Evolutionary conservation across 2,888 invertebrate genomes (phyloP), one percentile per base, ranked within the genome.

Genomic region (Oasisia sp.): DNA sequence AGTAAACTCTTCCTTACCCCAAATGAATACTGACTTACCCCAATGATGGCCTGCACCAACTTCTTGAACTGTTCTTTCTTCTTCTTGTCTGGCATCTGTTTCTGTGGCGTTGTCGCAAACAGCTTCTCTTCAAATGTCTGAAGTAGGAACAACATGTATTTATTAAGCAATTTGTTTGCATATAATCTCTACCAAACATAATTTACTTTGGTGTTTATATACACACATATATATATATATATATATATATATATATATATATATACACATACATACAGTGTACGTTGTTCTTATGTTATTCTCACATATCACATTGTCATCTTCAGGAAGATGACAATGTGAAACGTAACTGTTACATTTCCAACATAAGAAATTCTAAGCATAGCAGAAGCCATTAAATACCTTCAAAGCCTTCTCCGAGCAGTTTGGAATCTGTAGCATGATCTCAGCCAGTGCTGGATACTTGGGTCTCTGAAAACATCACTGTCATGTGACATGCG

Each of bases 1-100:
- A 14, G 56, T 19, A 27, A 19, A n/a, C 74, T 27, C 19, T 7
- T 27, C 19, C 74, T 74, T 74, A 74, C 74, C 56, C 56, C 56
- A 38, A 56, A 56, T 56, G 56, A 56, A n/a, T 74, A 44, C 56
- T 14, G 8, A 94, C 95, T 94, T 94, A 96, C 96, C 93, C 96
- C 96, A 92, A 96, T 96, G 32, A 95, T 94, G 45, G 94, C 95
- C 56, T 94, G 92, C 56, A 96, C 95, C 14, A 96, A 94, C 92
- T 94, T 95, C 94, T 98, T 98, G 96, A 99, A 99, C 91, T 98
- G 97, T 96, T 99, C 99, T 94, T 98, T 98, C 96, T 98, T 98
- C 94, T 98, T 98, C 96, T 98, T 98, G 95, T 99, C 98, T 91
- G 98, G 98, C 95, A 98, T 97, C 92, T 98, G 94, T 90, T 95